Base-by-base conservation (phyloP, 2,113 vertebrate species). In the Rhineura floridana region DNA sequence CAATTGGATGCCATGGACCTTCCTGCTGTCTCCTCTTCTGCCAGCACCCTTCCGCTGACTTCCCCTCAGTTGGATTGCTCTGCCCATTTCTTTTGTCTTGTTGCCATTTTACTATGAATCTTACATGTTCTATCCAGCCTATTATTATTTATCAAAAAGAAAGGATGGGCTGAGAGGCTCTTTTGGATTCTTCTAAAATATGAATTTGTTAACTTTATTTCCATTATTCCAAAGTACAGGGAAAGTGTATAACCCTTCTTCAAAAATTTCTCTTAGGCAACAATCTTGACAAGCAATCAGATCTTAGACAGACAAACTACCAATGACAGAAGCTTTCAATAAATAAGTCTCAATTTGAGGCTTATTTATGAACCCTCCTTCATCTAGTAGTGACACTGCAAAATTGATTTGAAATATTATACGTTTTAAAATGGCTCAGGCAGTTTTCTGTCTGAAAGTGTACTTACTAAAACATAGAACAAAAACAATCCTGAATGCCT, bases 361-460 rank as follows among this genome's bases (percentile, higher is more conserved):
- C 55, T 59, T 59, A 59, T 59, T 59, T 21, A 59, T 59, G 55
- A 19, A 59, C 55, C n/a, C 46, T 39, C 19, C 13, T 83, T 69
- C 75, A 46, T 69, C 73, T 84, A 55, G 10, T 79, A 42, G n/a
- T 59, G 63, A 69, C 36, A 67, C 63, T 88, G 62, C 63, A 84
- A 88, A 88, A 39, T 46, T 55, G 52, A 70, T 79, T 28, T 59
- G 63, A 78, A 81, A 89, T 50, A 89, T 42, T 33, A 83, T 67
- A 81, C 15, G 30, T 81, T 46, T 65, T 44, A 48, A 75, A 52
- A 42, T 73, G 44, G 76, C 70, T 75, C 77, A 65, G 15, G 17
- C 55, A 65, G 36, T 85, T 48, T 73, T 10, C 55, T 81, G 21
- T 28, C 65, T 89, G 50, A 85, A 81, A 80, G 50, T 76, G 15